Evolutionary conservation across 2,888 invertebrate species (phyloP), one percentile per base, ranked within the genome.

Genomic region (Drosophila robusta): DNA sequence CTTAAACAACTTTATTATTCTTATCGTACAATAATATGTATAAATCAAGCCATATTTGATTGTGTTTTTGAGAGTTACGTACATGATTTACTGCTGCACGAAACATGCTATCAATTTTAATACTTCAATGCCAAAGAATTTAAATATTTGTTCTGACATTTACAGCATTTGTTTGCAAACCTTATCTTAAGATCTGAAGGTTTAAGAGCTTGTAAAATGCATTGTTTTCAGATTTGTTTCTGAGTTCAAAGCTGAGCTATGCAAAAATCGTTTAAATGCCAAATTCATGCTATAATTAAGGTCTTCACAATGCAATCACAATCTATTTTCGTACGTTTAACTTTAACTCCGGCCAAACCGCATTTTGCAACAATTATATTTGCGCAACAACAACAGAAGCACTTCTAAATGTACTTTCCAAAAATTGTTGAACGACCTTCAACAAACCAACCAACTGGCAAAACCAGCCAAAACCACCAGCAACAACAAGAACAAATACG

Each of bases 401-500:
- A 83, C 82, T 85, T 70, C 77, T 80, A 77, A 84, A 83, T 81
- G 70, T 74, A 86, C 84, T 84, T 84, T 84, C 81, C 81, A 79
- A 86, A 83, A 83, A 70, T 66, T 62, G 70, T 63, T 70, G 51
- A 41, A 39, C 83, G 86, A 85, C 86, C 84, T 86, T 83, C 86
- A 76, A 55, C 69, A 56, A 73, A 67, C 46, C 50, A 61, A 64
- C 46, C 77, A 68, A 70, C 74, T 70, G 67, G 74, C 69, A 60
- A 74, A 81, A 80, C 76, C 72, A 68, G 69, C 52, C 55, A 71
- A 69, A 75, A 71, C 39, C 14, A 32, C 57, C 42, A 49, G 52
- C 63, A 62, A 45, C 49, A 54, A 34, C 51, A 65, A 42, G 38
- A 57, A 54, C 44, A 51, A 49, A 42, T 68, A 62, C 63, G 63